Percentiles rank a stretch among this genome's conserved stretches.
These are phyloP conservation scores for Paelopatides confundens DNA, from an alignment of 53 echinoderm and acorn worm genomes.

Conservation along the genomic window DNA sequence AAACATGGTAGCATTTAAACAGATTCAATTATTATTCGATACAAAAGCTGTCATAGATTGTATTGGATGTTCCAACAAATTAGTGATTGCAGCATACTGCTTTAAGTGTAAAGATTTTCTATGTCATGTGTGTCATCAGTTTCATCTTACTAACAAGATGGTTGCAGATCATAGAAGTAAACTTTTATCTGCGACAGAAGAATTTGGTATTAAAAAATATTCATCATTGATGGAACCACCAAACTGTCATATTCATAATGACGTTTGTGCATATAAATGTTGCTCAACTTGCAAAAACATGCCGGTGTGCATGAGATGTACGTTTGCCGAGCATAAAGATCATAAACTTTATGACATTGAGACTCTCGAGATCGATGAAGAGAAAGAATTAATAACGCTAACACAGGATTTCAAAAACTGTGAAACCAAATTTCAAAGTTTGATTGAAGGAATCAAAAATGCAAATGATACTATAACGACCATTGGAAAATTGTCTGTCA, in stretches of 20 bases:
- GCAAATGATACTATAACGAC: not conserved
- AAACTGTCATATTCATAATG: not conserved
- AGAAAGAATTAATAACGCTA: not conserved
- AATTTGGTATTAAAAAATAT: not conserved
- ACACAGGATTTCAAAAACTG: not conserved
- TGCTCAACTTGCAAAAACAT: not conserved
- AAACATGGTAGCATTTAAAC: not conserved
- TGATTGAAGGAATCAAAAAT: not conserved
- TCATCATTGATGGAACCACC: not conserved
- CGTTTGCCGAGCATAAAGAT: not conserved
- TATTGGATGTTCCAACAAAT: not conserved
- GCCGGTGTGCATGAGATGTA: not conserved
- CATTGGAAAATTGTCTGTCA: not conserved
- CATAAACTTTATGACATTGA: not conserved
- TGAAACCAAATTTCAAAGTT: not conserved
- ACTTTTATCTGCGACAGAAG: too few relatives aligned
- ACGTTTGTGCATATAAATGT: not conserved
- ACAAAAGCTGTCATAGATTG: not conserved
- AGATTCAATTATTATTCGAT: not conserved
- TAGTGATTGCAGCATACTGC: not conserved
- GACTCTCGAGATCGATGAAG: not conserved
- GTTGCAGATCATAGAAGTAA: not conserved
- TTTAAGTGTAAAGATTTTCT: not conserved
- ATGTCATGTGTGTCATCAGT: not conserved
- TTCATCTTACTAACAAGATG: not conserved